Conservation (phyloP, 2,797 vertebrate genomes). For the Buphagus erythrorhynchus region DNA sequence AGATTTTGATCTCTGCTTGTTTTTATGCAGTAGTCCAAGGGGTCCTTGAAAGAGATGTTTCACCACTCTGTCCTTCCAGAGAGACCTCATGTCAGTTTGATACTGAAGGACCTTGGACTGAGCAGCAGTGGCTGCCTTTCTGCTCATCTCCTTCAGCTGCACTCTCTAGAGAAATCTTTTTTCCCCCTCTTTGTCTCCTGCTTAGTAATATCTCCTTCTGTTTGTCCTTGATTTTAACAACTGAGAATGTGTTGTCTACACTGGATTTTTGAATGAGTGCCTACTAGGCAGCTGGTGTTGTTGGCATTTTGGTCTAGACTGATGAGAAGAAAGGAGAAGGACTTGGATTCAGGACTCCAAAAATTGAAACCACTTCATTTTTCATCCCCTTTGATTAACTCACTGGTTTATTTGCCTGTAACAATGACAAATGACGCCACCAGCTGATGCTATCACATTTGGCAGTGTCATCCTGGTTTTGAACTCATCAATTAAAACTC, state of each 20-base stretch:
- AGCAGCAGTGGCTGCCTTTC: background rate
- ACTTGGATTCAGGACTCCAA: background rate
- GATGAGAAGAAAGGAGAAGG: background rate
- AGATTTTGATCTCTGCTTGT: background rate
- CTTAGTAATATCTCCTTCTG: background rate
- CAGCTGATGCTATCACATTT: conserved; percentile 63
- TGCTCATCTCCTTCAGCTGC: background rate
- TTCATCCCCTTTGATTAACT: conserved; percentile 65
- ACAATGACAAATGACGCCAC: conserved; percentile 56
- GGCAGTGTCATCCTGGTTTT: conserved; percentile 35
- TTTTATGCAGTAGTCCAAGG: background rate
- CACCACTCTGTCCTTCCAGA: background rate
- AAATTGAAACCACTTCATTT: conserved; percentile 38
- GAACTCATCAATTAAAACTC: conserved; percentile 7
- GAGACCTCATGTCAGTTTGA: background rate
- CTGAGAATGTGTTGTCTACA: conserved; percentile 4
- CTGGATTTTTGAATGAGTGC: conserved; percentile 20
- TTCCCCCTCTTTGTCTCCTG: background rate
- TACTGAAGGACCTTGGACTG: background rate
- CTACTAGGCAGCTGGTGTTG: conserved; percentile 35
- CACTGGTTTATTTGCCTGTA: conserved; percentile 44
- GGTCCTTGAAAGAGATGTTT: background rate
- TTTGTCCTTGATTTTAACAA: conserved; percentile 33
- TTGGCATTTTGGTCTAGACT: conserved; percentile 26
- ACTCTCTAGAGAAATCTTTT: background rate